Evolutionary conservation across 2,797 vertebrate species (phyloP).

Genomic region (Sarcophilus harrisii): DNA sequence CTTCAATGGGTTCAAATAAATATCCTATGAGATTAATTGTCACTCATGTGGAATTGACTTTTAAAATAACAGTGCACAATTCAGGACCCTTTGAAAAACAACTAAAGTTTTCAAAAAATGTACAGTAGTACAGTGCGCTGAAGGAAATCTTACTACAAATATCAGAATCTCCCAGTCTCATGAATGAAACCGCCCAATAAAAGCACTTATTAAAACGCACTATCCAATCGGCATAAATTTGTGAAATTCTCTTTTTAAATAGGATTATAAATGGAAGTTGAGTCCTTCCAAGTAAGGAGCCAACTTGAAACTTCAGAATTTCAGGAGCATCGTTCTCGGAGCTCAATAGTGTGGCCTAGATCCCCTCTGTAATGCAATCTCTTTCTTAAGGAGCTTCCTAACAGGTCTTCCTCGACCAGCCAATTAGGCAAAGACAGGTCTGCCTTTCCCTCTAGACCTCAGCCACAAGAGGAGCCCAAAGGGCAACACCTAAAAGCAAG

Average conservation of each 20-base stretch:
- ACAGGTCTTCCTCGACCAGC: not conserved
- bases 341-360: not conserved
- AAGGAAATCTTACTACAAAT: slow-evolving; percentile 55
- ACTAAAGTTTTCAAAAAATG: slow-evolving; percentile 62
- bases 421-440: slow-evolving; percentile 21
- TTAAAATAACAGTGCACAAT: slow-evolving; percentile 72
- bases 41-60: slow-evolving; percentile 58
- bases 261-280: not conserved
- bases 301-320: slow-evolving; percentile 20
- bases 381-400: slow-evolving; percentile 6
- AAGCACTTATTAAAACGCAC: not conserved
- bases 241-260: slow-evolving; percentile 42
- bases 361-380: not conserved
- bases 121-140: slow-evolving; percentile 79
- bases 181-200: slow-evolving; percentile 7
- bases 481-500: no score
- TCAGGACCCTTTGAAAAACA: slow-evolving; percentile 62
- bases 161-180: slow-evolving; percentile 1
- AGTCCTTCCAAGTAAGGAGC: slow-evolving; percentile 35
- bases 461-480: not conserved
- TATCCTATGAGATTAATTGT: slow-evolving; percentile 70
- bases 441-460: not conserved
- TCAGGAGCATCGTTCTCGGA: not conserved
- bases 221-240: slow-evolving; percentile 49
- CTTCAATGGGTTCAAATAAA: slow-evolving; percentile 80